Evolutionary conservation across 2,113 vertebrate genomes (phyloP).

Genomic region (Amphiprion ocellaris): DNA sequence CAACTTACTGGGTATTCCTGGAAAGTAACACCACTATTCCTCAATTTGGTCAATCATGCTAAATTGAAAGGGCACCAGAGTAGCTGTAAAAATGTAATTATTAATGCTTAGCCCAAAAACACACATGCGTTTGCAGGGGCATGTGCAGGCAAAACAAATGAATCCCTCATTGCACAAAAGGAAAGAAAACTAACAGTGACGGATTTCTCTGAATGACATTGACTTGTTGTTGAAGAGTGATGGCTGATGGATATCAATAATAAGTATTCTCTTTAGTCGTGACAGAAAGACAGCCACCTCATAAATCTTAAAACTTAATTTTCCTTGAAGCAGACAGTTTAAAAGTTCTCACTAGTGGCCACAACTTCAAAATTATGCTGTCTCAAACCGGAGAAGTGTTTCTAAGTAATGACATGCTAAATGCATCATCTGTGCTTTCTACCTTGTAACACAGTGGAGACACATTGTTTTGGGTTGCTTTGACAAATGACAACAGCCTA

Average conservation of each 20-base stretch:
- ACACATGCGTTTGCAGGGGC: slow-evolving; percentile 20
- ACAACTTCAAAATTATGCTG: slow-evolving; percentile 18
- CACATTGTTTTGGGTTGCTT: slow-evolving; percentile 49
- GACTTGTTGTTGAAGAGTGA: slow-evolving; percentile 46
- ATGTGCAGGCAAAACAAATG: slow-evolving; percentile 48
- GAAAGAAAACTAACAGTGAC: slow-evolving; percentile 41
- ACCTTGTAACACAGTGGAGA: slow-evolving; percentile 46
- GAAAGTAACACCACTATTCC: slow-evolving; percentile 9
- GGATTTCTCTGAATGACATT: slow-evolving; percentile 49
- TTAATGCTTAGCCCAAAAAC: neutral
- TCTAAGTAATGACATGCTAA: slow-evolving; percentile 47
- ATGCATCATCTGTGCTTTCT: slow-evolving; percentile 53
- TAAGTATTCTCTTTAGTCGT: slow-evolving; percentile 51
- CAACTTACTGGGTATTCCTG: slow-evolving; percentile 19
- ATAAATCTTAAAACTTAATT: slow-evolving; percentile 46
- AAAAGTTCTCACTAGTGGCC: slow-evolving; percentile 32
- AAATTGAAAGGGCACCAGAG: slow-evolving; percentile 19
- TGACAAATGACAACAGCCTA: slow-evolving; percentile 66
- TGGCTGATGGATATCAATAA: slow-evolving; percentile 62
- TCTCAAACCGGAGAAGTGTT: slow-evolving; percentile 32
- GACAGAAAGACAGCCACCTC: slow-evolving; percentile 37
- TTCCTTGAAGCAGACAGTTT: slow-evolving; percentile 33
- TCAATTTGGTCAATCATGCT: slow-evolving; percentile 22
- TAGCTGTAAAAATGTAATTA: slow-evolving; percentile 5
- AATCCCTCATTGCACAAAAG: slow-evolving; percentile 32